These are phyloP conservation scores for Petrocephalus sullivani DNA, from an alignment of 2,797 vertebrate genomes.

Conservation along the genomic window DNA sequence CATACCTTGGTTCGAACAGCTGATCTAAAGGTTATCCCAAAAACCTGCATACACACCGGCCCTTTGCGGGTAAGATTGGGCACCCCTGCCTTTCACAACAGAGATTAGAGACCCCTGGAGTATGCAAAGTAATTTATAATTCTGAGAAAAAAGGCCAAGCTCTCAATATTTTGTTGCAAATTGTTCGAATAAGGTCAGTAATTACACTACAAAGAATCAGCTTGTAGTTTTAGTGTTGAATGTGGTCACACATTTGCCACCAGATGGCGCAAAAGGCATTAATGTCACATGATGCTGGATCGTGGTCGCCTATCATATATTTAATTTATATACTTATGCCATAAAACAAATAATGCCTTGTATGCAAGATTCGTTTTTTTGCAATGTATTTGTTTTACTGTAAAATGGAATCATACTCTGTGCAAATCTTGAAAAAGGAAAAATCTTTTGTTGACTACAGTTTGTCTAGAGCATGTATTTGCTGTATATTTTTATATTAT, in stretches of 20 bases:
- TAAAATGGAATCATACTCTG: background rate
- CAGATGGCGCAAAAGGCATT: conserved; percentile 3
- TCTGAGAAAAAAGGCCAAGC: background rate
- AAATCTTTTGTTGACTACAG: background rate
- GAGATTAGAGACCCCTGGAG: background rate
- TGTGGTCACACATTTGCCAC: background rate
- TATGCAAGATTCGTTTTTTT: background rate
- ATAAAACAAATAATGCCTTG: background rate
- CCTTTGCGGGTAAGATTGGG: no score
- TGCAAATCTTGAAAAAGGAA: background rate
- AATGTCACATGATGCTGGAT: background rate
- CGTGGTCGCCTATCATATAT: background rate
- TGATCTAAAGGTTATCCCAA: no score
- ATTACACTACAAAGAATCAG: background rate
- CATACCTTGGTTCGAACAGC: no score
- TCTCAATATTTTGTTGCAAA: background rate
- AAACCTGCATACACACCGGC: no score
- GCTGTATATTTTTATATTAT: background rate
- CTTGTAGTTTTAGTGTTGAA: background rate
- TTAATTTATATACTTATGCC: background rate
- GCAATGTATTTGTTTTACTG: background rate
- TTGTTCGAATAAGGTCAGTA: background rate
- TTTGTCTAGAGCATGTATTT: background rate
- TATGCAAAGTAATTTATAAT: background rate
- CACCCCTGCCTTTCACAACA: no score